Base-by-base conservation (phyloP, 2,888 invertebrate genomes). In the Macrophya alboannulata region DNA sequence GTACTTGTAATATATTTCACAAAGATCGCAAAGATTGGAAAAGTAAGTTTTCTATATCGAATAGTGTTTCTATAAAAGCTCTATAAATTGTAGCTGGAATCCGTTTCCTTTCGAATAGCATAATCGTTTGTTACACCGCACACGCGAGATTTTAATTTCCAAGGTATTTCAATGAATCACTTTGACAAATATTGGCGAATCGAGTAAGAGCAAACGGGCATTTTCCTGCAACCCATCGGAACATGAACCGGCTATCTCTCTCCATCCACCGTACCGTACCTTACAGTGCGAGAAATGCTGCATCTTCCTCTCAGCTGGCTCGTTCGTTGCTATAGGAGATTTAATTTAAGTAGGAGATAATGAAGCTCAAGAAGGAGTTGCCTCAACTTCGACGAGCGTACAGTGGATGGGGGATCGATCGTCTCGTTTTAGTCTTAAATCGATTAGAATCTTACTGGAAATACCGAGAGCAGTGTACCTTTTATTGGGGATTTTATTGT, bases 301-400 rank as follows among this genome's bases (percentile, higher is more conserved):
- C 5, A 25, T 21, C 74, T 45, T 45, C 25, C 74, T 25, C 43
- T 74, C 21, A 43, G 37, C 55, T 21, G 62, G n/a, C 72, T 31
- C 37, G 31, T 17, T 72, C 43, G 40, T 43, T 48, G 45, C 25
- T 43, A 40, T 40, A n/a, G 43, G 43, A 62, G 81, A 43, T 62
- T 65, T 65, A 31, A 65, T 81, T 43, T 21, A 43, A 62, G 81
- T 62, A 59, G 59, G 40, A 40, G 62, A 81, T 81, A 62, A 81
- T 37, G 25, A 81, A 59, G 62, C 81, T 79, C 81, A 9, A 9
- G n/a, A 9, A 55, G 43, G 40, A 77, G 77, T 37, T 77, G 25
- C 31, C 37, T 51, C 55, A 48, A 21, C 74, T 74, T 45, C 45
- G 74, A 45, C 77, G 37, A 77, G 31, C 21, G 51, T 15, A 4